These are phyloP conservation scores for Lampris incognitus DNA, from an alignment of 2,113 vertebrate species.

Conservation along the genomic window DNA sequence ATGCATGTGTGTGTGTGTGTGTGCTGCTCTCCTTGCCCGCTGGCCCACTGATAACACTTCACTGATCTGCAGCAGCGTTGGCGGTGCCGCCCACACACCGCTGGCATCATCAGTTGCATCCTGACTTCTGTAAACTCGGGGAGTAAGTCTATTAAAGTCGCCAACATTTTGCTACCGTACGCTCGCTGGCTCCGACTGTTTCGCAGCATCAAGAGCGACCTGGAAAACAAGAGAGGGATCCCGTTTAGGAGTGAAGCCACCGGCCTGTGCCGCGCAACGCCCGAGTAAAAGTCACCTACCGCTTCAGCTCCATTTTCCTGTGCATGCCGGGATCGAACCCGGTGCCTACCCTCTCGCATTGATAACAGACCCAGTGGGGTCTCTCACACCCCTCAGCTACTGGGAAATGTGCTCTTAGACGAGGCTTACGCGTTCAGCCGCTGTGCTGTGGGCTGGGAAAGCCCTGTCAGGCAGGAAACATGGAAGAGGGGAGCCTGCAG, in stretches of 20 bases:
- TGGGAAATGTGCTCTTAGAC: neutral
- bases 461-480: slow-evolving; percentile 23
- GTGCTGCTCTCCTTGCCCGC: slow-evolving; percentile 52
- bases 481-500: slow-evolving; percentile 8
- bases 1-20: slow-evolving; percentile 34
- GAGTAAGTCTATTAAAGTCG: slow-evolving; percentile 73
- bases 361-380: slow-evolving; percentile 45
- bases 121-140: slow-evolving; percentile 69
- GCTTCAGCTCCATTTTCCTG: slow-evolving; percentile 52
- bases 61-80: slow-evolving; percentile 76
- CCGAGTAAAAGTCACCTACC: slow-evolving; percentile 4
- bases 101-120: slow-evolving; percentile 76
- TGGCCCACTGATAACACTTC: slow-evolving; percentile 63
- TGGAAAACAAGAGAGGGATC: slow-evolving; percentile 59
- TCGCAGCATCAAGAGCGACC: slow-evolving; percentile 64
- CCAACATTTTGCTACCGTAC: slow-evolving; percentile 70
- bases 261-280: slow-evolving; percentile 18
- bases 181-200: slow-evolving; percentile 58
- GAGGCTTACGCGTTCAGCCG: neutral
- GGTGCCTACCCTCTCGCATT: neutral
- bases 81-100: slow-evolving; percentile 72
- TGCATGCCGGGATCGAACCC: slow-evolving; percentile 30
- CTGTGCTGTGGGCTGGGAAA: neutral
- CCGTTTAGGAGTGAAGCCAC: slow-evolving; percentile 68
- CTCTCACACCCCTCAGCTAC: slow-evolving; percentile 8